Percentiles rank a stretch among this genome's conserved stretches.
Conservation (phyloP, 2,797 vertebrate genomes). For the Hypotaenidia philippensis region DNA sequence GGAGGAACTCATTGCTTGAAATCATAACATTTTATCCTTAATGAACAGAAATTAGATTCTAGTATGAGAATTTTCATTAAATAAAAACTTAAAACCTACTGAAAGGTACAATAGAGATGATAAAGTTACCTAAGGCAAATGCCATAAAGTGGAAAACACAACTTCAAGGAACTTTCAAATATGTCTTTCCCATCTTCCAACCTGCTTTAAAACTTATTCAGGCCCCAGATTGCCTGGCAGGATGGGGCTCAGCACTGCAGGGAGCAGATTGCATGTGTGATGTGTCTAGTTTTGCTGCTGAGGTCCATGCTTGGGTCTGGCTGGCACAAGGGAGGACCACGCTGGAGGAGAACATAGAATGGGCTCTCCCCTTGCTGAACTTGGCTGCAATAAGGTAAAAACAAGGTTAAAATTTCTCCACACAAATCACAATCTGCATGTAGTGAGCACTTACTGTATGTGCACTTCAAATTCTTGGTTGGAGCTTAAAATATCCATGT, state of each 20-base stretch:
- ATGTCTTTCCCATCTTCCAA: background rate
- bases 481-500: background rate
- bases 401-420: background rate
- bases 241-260: rapidly evolving
- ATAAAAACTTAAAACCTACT: background rate
- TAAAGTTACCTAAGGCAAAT: background rate
- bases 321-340: background rate
- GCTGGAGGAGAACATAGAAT: background rate
- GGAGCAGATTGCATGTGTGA: rapidly evolving
- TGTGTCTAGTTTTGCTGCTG: background rate
- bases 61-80: background rate
- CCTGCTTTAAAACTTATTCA: background rate
- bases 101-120: background rate
- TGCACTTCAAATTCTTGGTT: background rate
- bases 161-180: background rate
- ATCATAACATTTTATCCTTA: background rate
- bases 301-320: rapidly evolving
- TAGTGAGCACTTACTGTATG: background rate
- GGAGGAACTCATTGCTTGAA: background rate
- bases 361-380: background rate
- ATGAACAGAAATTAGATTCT: background rate
- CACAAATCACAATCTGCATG: background rate
- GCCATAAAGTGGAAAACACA: background rate
- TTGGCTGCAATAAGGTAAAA: background rate
- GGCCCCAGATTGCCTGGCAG: background rate